Conservation (phyloP, 2,113 vertebrate genomes). For the Boulengeromyrus knoepffleri region DNA sequence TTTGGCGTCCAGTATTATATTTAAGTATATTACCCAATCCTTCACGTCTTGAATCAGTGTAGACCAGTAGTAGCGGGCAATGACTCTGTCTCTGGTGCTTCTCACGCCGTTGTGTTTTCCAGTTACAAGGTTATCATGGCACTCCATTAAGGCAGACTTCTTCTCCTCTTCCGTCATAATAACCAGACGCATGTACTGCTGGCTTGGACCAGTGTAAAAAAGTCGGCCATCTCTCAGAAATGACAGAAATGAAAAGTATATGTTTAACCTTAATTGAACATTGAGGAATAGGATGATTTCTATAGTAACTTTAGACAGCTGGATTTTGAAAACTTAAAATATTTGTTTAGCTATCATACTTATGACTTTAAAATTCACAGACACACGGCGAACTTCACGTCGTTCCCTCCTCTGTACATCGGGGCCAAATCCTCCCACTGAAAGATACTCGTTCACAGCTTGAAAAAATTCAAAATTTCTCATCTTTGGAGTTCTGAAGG, state of each 20-base stretch:
- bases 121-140: neutral
- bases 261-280: neutral
- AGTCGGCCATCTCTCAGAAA: neutral
- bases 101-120: neutral
- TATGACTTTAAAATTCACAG: neutral
- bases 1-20: neutral
- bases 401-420: neutral
- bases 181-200: constrained; percentile 1
- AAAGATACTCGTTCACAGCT: neutral
- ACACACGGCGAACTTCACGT: neutral
- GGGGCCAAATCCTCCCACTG: neutral
- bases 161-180: neutral
- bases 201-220: neutral
- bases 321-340: neutral
- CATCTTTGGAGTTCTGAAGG: neutral
- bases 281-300: neutral
- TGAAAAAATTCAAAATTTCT: neutral
- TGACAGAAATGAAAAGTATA: neutral
- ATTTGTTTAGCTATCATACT: neutral
- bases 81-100: constrained; percentile 1
- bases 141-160: neutral
- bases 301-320: neutral
- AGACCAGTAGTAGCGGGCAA: neutral
- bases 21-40: neutral
- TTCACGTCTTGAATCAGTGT: neutral